A percentile compares a stretch with the other conserved stretches of the same genome.
phyloP scores from a whole-genome alignment of 2,113 vertebrate species.

The Aphyosemion australe region DNA sequence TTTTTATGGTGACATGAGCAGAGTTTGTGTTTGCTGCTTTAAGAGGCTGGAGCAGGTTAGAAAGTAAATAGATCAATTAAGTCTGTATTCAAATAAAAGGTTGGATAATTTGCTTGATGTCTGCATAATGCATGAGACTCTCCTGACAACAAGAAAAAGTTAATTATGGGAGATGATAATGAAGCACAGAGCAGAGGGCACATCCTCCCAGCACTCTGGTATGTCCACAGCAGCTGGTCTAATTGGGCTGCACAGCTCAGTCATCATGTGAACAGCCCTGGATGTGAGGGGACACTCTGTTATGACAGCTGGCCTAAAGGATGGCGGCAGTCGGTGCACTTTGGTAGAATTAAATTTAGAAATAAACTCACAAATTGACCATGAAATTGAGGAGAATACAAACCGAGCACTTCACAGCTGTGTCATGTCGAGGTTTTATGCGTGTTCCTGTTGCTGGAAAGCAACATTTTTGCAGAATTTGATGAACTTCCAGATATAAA shows the following conservation, averaged over 20 bases:
- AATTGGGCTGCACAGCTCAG: conserved; percentile 48
- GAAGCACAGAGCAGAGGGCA: conserved; percentile 24
- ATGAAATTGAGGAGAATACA: conserved; percentile 54
- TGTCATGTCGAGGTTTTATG: conserved; percentile 6
- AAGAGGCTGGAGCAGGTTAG: conserved; percentile 1
- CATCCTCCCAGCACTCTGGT: conserved; percentile 29
- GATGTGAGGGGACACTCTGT: conserved; percentile 51
- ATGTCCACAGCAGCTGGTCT: conserved; percentile 63
- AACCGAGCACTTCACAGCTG: conserved; percentile 31
- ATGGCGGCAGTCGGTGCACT: conserved; percentile 38
- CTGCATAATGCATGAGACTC: conserved; percentile 10
- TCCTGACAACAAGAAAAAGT: conserved; percentile 12
- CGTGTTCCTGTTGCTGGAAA: conserved; percentile 12
- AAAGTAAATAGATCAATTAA: conserved; percentile 10
- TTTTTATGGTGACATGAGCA: background rate
- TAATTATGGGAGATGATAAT: conserved; percentile 25
- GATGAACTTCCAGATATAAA: conserved; percentile 29
- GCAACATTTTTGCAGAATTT: conserved; percentile 1
- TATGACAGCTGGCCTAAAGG: conserved; percentile 67
- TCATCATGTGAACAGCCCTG: conserved; percentile 51
- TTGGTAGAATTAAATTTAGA: conserved; percentile 65
- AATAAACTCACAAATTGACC: conserved; percentile 68
- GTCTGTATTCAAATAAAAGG: background rate
- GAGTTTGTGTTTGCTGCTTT: background rate
- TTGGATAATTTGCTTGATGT: background rate